Conservation (phyloP, 2,113 vertebrate genomes). For the Scomber scombrus region DNA sequence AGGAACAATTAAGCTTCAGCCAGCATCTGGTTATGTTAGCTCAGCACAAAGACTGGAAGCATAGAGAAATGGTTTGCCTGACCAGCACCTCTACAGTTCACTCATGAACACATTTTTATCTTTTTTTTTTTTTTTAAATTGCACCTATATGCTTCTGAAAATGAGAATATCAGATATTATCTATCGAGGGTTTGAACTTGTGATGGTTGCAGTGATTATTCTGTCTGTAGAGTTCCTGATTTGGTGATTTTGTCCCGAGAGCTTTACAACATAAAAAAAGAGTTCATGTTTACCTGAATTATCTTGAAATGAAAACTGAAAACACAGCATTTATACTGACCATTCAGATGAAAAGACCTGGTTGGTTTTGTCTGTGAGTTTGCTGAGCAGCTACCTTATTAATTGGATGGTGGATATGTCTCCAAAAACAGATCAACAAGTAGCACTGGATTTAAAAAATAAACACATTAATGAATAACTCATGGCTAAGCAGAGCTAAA, state of each 20-base stretch:
- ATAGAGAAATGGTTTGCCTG: no score
- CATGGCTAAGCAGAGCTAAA: background rate
- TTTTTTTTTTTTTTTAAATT: no score
- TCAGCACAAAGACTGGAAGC: background rate
- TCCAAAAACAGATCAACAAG: background rate
- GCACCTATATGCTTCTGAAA: no score
- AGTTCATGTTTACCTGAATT: slow-evolving; percentile 14
- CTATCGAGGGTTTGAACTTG: background rate
- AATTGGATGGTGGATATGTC: slow-evolving; percentile 3
- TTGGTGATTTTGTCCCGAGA: background rate
- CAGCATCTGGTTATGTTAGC: background rate
- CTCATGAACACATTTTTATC: no score
- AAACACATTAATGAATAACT: no score
- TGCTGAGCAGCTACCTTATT: slow-evolving; percentile 2
- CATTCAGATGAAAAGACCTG: slow-evolving; percentile 7
- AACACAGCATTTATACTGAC: background rate
- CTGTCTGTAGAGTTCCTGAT: background rate
- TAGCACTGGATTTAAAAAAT: background rate
- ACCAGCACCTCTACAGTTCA: no score
- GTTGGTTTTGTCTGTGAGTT: slow-evolving; percentile 16
- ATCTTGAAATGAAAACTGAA: slow-evolving; percentile 14
- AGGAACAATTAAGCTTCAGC: background rate
- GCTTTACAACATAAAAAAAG: background rate
- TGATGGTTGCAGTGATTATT: slow-evolving; percentile 3
- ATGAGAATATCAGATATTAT: background rate